Conservation (phyloP, 2,888 invertebrate genomes). For the Hyposoter didymator region DNA sequence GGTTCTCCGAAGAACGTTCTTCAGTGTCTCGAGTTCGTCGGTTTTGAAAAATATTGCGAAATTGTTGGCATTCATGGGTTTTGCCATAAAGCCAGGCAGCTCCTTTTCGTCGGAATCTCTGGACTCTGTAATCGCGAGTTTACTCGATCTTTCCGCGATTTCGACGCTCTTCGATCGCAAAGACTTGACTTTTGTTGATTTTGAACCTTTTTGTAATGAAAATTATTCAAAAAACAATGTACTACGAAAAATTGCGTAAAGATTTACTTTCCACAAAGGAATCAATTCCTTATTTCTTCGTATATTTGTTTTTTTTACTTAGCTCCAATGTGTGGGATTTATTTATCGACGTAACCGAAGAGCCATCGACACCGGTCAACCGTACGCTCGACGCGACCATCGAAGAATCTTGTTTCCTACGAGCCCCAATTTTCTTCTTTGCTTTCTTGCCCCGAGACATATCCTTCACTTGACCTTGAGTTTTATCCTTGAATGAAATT, state of each 20-base stretch:
- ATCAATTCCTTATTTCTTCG: not conserved
- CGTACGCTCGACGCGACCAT: conserved; percentile 24
- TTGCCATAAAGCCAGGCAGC: not conserved
- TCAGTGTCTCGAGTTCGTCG: conserved; percentile 79
- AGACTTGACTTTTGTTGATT: conserved; percentile 23
- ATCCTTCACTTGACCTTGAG: not conserved
- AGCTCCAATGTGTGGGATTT: conserved; percentile 41
- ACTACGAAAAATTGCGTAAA: not conserved
- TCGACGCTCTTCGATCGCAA: conserved; percentile 47
- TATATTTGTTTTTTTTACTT: conserved; percentile 29
- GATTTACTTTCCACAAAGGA: not conserved
- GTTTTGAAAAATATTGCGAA: conserved; percentile 75
- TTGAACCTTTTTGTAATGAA: conserved; percentile 4
- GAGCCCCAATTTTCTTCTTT: conserved; percentile 61
- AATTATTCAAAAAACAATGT: not conserved
- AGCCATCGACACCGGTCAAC: conserved; percentile 28
- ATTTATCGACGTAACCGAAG: conserved; percentile 44
- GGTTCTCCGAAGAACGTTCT: conserved; percentile 76
- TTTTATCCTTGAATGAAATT: not conserved
- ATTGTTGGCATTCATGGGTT: conserved; percentile 21
- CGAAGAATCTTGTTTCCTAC: conserved; percentile 53
- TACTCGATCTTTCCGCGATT: conserved; percentile 18
- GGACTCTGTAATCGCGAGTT: not conserved
- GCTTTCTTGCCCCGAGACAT: conserved; percentile 67
- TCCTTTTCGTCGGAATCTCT: conserved; percentile 13